A percentile compares a stretch with the other conserved stretches of the same genome.
These are phyloP conservation scores for Callocephalon fimbriatum DNA, from an alignment of 2,113 vertebrate genomes.

Conservation along the genomic window DNA sequence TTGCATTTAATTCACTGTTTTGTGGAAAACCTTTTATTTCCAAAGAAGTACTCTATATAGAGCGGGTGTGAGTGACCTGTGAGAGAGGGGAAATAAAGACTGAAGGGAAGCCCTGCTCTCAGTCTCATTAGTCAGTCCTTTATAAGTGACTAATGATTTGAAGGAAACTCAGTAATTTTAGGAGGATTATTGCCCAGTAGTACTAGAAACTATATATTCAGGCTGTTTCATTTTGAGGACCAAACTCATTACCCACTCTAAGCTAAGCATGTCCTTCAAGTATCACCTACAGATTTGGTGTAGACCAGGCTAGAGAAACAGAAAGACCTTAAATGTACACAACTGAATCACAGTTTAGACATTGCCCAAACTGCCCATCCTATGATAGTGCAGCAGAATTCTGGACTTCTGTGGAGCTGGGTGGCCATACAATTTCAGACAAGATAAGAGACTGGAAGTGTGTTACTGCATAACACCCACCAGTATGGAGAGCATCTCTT, in stretches of 20 bases:
- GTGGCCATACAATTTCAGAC: background rate
- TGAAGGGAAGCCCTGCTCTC: background rate
- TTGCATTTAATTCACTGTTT: background rate
- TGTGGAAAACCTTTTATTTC: background rate
- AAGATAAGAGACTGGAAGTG: background rate
- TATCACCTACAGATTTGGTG: background rate
- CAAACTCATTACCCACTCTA: background rate
- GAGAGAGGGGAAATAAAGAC: background rate
- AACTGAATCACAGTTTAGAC: background rate
- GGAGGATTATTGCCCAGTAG: background rate
- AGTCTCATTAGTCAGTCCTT: background rate
- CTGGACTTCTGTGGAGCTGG: background rate
- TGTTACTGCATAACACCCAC: too few relatives aligned
- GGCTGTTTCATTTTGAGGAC: background rate
- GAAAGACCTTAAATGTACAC: background rate
- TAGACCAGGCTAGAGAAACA: background rate
- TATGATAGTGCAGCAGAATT: background rate
- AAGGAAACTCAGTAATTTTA: background rate
- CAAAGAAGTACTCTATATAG: background rate
- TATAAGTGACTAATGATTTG: background rate
- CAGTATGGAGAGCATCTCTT: fast-evolving
- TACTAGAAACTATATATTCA: background rate
- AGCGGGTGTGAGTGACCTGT: background rate
- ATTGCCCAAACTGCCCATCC: background rate
- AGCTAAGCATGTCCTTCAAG: background rate